Conservation (phyloP, 2,888 invertebrate genomes). For the Tribolium freemani region DNA sequence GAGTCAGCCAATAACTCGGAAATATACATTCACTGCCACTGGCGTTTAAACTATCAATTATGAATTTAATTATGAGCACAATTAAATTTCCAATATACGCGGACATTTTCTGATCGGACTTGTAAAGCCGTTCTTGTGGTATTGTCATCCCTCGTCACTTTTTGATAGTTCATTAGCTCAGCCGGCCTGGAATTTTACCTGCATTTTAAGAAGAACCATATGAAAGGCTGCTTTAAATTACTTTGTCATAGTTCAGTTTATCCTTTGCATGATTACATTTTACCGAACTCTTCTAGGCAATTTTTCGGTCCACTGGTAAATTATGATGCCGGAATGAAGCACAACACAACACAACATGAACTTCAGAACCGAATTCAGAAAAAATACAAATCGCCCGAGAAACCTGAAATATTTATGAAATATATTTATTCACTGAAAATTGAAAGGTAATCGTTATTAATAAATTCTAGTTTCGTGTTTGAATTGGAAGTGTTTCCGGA, state of each 20-base stretch:
- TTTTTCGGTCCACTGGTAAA: conserved; percentile 16
- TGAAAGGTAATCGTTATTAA: too few relatives aligned
- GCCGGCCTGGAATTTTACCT: conserved; percentile 26
- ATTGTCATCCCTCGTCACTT: conserved; percentile 22
- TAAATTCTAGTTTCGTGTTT: too few relatives aligned
- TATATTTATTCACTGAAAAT: too few relatives aligned
- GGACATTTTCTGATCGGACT: background rate
- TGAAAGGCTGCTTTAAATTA: conserved; percentile 21
- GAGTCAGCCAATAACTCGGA: conserved; percentile 44
- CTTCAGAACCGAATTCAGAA: background rate
- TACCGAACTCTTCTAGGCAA: conserved; percentile 11
- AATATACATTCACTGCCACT: conserved; percentile 5
- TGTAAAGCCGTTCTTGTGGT: background rate
- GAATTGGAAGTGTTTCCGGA: too few relatives aligned
- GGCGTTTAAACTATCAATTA: conserved; percentile 1
- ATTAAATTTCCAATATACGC: background rate
- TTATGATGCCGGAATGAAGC: background rate
- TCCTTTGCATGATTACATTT: conserved; percentile 21
- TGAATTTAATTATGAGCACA: background rate
- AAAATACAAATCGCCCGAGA: too few relatives aligned
- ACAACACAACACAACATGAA: background rate
- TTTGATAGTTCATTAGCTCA: conserved; percentile 23
- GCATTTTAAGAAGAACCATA: conserved; percentile 17
- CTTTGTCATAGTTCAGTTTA: conserved; percentile 28
- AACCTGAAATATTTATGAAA: background rate